These are phyloP conservation scores for Hesperia comma DNA, from an alignment of 2,888 invertebrate genomes.

Conservation along the genomic window DNA sequence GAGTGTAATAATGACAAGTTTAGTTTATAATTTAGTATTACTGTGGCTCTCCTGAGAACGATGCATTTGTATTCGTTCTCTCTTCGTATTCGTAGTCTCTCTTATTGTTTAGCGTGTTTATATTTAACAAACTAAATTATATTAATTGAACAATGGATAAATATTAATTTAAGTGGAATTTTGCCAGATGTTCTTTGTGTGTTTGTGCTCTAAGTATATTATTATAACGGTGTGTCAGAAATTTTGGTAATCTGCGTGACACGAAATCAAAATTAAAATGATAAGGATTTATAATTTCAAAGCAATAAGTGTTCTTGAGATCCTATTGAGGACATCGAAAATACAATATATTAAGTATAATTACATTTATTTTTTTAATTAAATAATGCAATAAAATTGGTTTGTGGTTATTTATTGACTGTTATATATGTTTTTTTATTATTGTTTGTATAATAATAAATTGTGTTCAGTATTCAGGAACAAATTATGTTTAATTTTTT, in stretches of 20 bases:
- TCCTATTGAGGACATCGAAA: not conserved
- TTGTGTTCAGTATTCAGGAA: too few species aligned
- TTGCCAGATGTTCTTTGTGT: not conserved
- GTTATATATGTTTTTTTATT: too few species aligned
- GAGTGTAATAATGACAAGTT: conserved; percentile 48
- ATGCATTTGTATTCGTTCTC: not conserved
- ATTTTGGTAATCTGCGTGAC: not conserved
- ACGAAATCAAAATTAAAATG: not conserved
- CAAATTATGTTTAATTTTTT: too few species aligned
- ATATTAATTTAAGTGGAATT: not conserved
- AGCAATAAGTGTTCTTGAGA: conserved; percentile 1
- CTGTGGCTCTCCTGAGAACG: not conserved
- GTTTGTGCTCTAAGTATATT: not conserved
- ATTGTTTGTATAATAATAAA: too few species aligned
- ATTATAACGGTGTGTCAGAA: not conserved
- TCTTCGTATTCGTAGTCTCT: not conserved
- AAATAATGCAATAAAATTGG: too few species aligned
- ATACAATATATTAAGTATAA: not conserved
- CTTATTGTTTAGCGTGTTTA: not conserved
- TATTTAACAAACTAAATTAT: not conserved
- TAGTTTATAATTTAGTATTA: conserved; percentile 3
- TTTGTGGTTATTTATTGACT: too few species aligned
- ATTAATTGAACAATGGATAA: not conserved
- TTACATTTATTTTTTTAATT: too few species aligned
- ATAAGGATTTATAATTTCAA: not conserved